Conservation (phyloP, 2,797 vertebrate species). For the Distichodus sexfasciatus region DNA sequence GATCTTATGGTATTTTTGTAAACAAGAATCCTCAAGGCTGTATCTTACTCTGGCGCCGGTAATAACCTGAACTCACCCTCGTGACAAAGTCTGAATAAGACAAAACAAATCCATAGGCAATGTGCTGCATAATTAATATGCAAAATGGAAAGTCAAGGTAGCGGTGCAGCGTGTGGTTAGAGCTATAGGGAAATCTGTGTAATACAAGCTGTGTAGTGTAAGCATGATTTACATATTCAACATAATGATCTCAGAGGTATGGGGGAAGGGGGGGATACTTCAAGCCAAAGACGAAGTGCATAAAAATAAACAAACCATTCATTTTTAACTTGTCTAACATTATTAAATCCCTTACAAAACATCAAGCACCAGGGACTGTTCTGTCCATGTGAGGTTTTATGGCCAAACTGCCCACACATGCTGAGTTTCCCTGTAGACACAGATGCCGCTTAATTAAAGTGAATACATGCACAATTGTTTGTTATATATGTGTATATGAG, state of each 20-base stretch:
- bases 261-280: neutral
- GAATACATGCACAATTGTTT: neutral
- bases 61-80: conserved; percentile 5
- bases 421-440: neutral
- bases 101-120: neutral
- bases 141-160: conserved; percentile 15
- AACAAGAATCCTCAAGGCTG: neutral
- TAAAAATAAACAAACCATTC: conserved; percentile 1
- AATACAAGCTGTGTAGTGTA: neutral
- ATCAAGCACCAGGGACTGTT: conserved; percentile 4
- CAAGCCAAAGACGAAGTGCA: neutral
- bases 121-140: conserved; percentile 21
- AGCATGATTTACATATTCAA: conserved; percentile 1
- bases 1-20: no score
- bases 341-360: conserved; percentile 1
- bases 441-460: neutral
- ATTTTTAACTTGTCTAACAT: neutral
- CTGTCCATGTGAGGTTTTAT: conserved; percentile 5
- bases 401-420: conserved; percentile 1
- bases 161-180: neutral
- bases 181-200: neutral
- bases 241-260: neutral
- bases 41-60: neutral
- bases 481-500: no score
- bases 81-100: conserved; percentile 1